Conservation (phyloP, 1,140 invertebrate species). For the Leucophenga varia region DNA sequence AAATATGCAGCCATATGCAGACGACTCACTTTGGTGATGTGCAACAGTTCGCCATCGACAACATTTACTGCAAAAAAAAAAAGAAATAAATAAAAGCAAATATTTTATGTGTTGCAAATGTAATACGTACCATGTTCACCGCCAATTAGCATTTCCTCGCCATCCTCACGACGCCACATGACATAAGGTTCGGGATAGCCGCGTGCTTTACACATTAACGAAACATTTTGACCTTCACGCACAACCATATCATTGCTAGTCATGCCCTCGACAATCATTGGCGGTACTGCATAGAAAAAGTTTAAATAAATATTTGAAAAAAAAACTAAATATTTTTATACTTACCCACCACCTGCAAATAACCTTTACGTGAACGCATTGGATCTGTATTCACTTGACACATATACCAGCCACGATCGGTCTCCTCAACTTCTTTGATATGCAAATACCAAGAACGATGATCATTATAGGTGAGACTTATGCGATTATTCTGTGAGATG, state of each 20-base stretch:
- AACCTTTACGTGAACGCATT: conserved; percentile 80
- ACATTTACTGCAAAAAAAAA: conserved; percentile 68
- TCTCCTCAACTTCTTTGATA: conserved; percentile 78
- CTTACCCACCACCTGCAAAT: conserved; percentile 85
- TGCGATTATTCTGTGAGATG: conserved; percentile 83
- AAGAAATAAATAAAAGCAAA: conserved; percentile 11
- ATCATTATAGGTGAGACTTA: conserved; percentile 83
- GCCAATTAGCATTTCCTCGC: conserved; percentile 82
- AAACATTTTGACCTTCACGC: conserved; percentile 83
- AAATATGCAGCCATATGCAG: conserved; percentile 89
- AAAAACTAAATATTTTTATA: conserved; percentile 22
- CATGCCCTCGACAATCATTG: conserved; percentile 80
- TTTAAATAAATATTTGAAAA: not conserved
- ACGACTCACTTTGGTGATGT: conserved; percentile 83
- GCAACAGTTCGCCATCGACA: conserved; percentile 80
- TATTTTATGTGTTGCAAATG: too few relatives aligned
- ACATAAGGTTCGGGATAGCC: conserved; percentile 88
- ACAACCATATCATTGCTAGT: conserved; percentile 88
- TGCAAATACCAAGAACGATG: conserved; percentile 86
- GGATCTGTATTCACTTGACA: conserved; percentile 67
- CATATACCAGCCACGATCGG: conserved; percentile 73
- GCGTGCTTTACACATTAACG: conserved; percentile 81
- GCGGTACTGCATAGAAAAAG: conserved; percentile 67
- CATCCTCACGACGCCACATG: conserved; percentile 88
- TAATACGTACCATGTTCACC: conserved; percentile 70